Evolutionary conservation across 2,113 vertebrate genomes (phyloP), one percentile per base, ranked within the genome.

Genomic region (Tachysurus vachellii): DNA sequence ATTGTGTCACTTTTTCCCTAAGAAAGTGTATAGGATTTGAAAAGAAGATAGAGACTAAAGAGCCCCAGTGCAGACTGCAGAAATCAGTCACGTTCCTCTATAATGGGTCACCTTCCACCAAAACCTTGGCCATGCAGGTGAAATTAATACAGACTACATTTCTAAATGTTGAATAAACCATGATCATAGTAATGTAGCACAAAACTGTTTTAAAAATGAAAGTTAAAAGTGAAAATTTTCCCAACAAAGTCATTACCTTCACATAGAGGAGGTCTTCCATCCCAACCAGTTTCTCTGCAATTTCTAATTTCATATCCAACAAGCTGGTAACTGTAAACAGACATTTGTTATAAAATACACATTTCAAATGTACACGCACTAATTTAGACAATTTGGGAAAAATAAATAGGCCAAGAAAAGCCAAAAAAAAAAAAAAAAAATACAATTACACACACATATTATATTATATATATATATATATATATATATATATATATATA

Each of bases 171-270:
- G 36, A 42, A 19, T 75, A 13, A 62, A 57, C 6, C 4, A 54
- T 53, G 76, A n/a, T 36, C 16, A 47, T 54, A 56, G 70, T 1
- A 53, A 19, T 71, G 36, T 71, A 42, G 31, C 68, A 19, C 4
- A 68, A 44, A 19, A 9, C 14, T 70, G 1, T 36, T 19, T 21
- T 42, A 9, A 16, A 50, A 5, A 50, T n/a, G 31, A 68, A 36
- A 68, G 14, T 68, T 0, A 70, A 70, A 36, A 70, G 36, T 70
- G 28, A 3, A 36, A 36, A 36, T 36, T 36, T 36, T 36, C 36
- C 1, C 36, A 36, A 36, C 36, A 0, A 85, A 57, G 1, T 83
- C 75, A 68, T n/a, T 56, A 95, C 95, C 90, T 90, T 94, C 91
- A 93, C 95, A 95, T 0, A 0, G 0, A 44, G 92, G 86, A 14